Base-by-base conservation (phyloP, 2,888 invertebrate genomes). In the Drosophila infuscata region DNA sequence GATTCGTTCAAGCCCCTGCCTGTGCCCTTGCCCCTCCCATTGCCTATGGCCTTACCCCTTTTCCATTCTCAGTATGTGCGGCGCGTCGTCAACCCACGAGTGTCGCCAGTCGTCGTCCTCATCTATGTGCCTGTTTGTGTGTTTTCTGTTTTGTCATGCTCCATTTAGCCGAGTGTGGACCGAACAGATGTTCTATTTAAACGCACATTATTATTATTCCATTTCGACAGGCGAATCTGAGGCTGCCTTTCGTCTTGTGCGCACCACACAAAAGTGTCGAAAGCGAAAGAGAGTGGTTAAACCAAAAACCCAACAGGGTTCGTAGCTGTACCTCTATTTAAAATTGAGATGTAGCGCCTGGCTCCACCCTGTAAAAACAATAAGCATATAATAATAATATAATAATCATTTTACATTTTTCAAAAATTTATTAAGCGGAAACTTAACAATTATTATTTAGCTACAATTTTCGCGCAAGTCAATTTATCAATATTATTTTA, bases 141-240 rank as follows among this genome's bases (percentile, higher is more conserved):
- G 89, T 91, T 91, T 92, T 90, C 82, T 89, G 91, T 92, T 92
- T 91, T 90, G 91, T 92, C 91, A 93, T 92, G 93, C 93, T 93
- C 93, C 93, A 93, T 93, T 93, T 93, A 92, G 84, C 91, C 89
- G 91, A 91, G 92, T 92, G 92, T 91, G 90, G 91, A 91, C 89
- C 90, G 92, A 93, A 92, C 93, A 93, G 93, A 93, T 93, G 93
- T 93, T 93, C 89, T 91, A 92, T 91, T 92, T 93, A 92, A 92
- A 93, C 91, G 91, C 91, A 90, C 88, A 92, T 92, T 92, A 92
- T 91, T 86, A 88, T 91, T 92, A 91, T 91, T 91, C 88, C 86
- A 89, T 91, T 91, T 91, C 83, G 84, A 89, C 88, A 82, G 88
- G 72, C 88, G 89, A 88, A 88, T 89, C 86, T 63, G 85, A 89